A percentile compares a stretch with the other conserved stretches of the same genome.
These are phyloP conservation scores for Psilopogon haemacephalus DNA, from an alignment of 2,113 vertebrate genomes.

Conservation along the genomic window DNA sequence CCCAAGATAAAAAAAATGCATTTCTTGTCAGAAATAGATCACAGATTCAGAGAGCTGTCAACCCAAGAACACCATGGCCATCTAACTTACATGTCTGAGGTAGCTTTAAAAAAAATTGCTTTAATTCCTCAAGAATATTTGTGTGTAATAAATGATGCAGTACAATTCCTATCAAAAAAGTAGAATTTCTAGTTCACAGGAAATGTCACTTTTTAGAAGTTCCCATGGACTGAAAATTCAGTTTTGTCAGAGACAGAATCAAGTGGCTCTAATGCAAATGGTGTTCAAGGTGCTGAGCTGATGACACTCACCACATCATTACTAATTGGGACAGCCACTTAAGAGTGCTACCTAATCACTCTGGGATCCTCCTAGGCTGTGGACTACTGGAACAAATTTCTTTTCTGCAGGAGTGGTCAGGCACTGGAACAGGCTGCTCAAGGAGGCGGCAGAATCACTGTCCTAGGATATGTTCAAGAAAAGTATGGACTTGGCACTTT, in stretches of 20 bases:
- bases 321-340: neutral
- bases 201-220: neutral
- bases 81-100: neutral
- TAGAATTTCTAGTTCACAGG: neutral
- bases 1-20: neutral
- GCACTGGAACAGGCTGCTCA: too few species aligned
- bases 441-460: too few species aligned
- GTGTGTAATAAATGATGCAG: neutral
- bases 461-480: too few species aligned
- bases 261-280: neutral
- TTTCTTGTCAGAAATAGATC: neutral
- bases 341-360: neutral
- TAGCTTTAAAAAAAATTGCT: neutral
- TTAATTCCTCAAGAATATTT: fast-evolving
- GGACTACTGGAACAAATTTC: too few species aligned
- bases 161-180: neutral
- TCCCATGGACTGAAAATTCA: neutral
- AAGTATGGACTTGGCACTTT: too few species aligned
- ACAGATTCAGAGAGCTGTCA: too few species aligned
- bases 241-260: neutral
- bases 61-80: too few species aligned
- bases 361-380: neutral
- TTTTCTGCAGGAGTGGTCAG: too few species aligned
- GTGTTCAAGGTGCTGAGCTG: neutral
- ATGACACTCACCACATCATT: conserved; percentile 29